Evolutionary conservation across 2,797 vertebrate species (phyloP).

Genomic region (Dromococcyx pavoninus): DNA sequence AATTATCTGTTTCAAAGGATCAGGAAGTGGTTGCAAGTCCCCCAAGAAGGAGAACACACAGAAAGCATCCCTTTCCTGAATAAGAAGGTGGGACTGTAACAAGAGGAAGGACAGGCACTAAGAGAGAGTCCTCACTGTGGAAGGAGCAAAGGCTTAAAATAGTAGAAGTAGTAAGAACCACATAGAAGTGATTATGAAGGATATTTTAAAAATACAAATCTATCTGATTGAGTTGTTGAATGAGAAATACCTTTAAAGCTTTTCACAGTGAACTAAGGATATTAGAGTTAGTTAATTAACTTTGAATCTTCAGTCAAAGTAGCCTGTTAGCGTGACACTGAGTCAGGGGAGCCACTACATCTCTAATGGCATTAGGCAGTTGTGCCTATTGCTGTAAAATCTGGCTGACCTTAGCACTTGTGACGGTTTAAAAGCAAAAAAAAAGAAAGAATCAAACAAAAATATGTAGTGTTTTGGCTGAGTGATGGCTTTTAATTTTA

Average conservation of each 20-base stretch:
- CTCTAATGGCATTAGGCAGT: not conserved
- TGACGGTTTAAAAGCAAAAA: not conserved
- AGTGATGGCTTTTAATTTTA: not conserved
- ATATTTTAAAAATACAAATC: not conserved
- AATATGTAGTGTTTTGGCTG: not conserved
- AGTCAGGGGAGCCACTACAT: not conserved
- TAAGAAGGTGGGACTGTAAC: not conserved
- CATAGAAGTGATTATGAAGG: not conserved
- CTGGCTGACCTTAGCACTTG: not conserved
- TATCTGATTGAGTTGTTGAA: not conserved
- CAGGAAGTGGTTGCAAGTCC: not conserved
- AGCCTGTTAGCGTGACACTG: not conserved
- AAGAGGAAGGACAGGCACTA: not conserved
- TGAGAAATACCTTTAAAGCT: not conserved
- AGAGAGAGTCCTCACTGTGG: not conserved
- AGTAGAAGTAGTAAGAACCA: not conserved
- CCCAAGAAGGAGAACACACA: not conserved
- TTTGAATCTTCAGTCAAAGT: not conserved
- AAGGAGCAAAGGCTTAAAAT: not conserved
- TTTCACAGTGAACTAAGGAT: not conserved
- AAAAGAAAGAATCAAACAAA: not conserved
- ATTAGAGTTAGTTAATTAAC: not conserved
- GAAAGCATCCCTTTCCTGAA: not conserved
- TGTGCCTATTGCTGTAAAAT: not conserved
- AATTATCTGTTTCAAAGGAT: not conserved